Conservation (phyloP, 2,113 vertebrate genomes). For the Menura novaehollandiae region DNA sequence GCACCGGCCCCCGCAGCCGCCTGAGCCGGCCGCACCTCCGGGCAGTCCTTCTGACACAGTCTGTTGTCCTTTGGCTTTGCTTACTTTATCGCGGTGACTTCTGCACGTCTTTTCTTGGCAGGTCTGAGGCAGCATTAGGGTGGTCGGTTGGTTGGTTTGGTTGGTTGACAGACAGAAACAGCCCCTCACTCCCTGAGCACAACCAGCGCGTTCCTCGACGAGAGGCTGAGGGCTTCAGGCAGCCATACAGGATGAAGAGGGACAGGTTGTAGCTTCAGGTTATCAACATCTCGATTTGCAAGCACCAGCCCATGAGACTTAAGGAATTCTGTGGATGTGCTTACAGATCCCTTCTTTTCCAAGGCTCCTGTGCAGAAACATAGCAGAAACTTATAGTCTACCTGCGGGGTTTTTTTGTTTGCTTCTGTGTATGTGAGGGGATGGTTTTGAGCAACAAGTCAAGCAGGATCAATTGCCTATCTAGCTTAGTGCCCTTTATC, state of each 20-base stretch:
- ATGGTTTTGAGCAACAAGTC: not conserved
- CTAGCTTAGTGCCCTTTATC: not conserved
- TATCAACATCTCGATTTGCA: not conserved
- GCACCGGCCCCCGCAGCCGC: not conserved
- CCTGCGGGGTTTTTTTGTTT: not conserved
- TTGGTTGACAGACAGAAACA: not conserved
- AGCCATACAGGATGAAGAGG: not conserved
- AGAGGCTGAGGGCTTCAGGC: not conserved
- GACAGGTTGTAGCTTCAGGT: not conserved
- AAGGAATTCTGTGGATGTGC: not conserved
- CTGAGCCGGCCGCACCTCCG: not conserved
- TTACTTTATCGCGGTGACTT: not conserved
- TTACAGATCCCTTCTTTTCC: not conserved
- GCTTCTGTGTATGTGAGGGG: fast-evolving
- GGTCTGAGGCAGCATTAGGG: not conserved
- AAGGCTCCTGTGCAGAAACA: not conserved
- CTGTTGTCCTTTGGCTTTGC: not conserved
- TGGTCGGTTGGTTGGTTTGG: not conserved
- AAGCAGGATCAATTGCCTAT: not conserved
- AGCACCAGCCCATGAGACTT: not conserved
- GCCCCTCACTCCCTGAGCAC: too few relatives aligned
- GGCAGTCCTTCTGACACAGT: not conserved
- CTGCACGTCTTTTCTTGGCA: not conserved
- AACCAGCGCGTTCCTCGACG: fast-evolving
- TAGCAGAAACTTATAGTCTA: not conserved